Base-by-base conservation (phyloP, 2,797 vertebrate genomes). In the Corythornis leucogaster region DNA sequence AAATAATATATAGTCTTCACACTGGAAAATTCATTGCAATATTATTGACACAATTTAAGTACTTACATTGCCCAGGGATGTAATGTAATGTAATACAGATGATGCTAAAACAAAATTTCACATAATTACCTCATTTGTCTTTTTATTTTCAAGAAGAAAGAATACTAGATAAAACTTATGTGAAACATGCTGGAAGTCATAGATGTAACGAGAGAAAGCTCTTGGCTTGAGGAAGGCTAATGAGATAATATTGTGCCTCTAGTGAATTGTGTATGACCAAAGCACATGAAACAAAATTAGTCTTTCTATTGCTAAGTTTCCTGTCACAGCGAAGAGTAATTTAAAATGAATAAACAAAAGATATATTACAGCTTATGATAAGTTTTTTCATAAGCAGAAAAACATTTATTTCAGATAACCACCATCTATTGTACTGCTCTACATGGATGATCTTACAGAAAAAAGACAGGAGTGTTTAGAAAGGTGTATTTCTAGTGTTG, bases 101-200 rank as follows among this genome's bases (percentile, higher is more conserved):
- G 86, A 87, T 53, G 70, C 70, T 78, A 80, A 95, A 91, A 79
- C 4, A 11, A 93, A 95, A 91, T 53, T 75, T 57, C 59, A 38
- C 40, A n/a, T 61, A 54, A 88, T 94, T 85, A 70, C 70, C 75
- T 85, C 48, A 85, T 96, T 89, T 78, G 18, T 50, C 45, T 78
- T 92, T 96, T 95, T 90, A 92, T 95, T 95, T 95, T 85, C 78
- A 87, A 90, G 58, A 88, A 85, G 42, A 53, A 84, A 64, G 12
- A 57, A 76, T 26, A 21, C 10, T 38, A 75, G 26, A 85, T 73
- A 57, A 83, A 93, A 91, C 38, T 30, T 0, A 55, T n/a, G 0
- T 90, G 90, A 81, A 92, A 77, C 13, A 53, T 35, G 15, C 63
- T 90, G 73, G 69, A 93, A 93, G 31, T 57, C 54, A 84, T 84